Conservation (phyloP, 2,888 invertebrate genomes). For the Apodemia mormo region DNA sequence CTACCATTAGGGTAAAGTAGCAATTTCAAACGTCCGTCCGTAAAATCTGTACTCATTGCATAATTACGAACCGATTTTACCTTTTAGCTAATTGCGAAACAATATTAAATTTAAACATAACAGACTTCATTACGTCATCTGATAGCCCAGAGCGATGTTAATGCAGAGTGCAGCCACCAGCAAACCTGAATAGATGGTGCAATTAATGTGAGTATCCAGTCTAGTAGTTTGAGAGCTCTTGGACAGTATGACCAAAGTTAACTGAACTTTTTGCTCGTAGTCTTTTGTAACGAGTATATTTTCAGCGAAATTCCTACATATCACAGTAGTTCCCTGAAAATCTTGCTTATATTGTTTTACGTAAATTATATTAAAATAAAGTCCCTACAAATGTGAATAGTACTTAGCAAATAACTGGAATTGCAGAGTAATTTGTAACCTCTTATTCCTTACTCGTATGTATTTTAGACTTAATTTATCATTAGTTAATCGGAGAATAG, state of each 20-base stretch:
- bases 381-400: no score
- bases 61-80: slow-evolving; percentile 6
- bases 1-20: no score
- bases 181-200: slow-evolving; percentile 39
- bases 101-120: slow-evolving; percentile 28
- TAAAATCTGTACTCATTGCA: not conserved
- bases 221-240: slow-evolving; percentile 24
- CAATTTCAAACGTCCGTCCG: not conserved
- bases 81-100: slow-evolving; percentile 30
- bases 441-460: no score
- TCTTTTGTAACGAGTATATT: no score
- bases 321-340: no score
- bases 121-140: slow-evolving; percentile 32
- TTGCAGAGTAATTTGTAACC: no score
- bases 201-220: slow-evolving; percentile 49
- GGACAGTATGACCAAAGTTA: not conserved
- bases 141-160: slow-evolving; percentile 32
- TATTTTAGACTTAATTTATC: no score
- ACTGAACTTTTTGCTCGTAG: not conserved
- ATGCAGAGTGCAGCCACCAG: slow-evolving; percentile 32
- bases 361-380: no score
- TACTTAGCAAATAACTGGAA: no score
- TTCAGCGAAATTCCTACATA: no score
- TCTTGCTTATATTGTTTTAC: no score
- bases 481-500: no score